Evolutionary conservation across 2,888 invertebrate species (phyloP).

Genomic region (Ditylenchus weischeri): DNA sequence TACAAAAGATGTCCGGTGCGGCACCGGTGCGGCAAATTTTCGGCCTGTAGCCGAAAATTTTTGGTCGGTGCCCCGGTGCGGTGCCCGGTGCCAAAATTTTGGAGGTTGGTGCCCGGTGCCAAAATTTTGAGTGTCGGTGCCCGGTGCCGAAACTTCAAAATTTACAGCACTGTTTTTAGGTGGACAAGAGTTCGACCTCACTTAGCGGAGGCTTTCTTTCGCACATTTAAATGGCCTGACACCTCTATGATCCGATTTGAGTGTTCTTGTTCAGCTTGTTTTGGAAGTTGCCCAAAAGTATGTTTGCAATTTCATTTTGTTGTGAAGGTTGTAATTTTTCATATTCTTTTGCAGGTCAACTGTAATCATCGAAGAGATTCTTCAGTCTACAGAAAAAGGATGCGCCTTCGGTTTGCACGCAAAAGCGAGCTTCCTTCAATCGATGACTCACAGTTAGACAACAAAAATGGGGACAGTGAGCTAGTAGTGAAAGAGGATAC

Average conservation of each 20-base stretch:
- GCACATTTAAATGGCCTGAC: slow-evolving; percentile 59
- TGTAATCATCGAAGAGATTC: slow-evolving; percentile 24
- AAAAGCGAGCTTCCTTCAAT: slow-evolving; percentile 9
- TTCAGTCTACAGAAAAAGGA: slow-evolving; percentile 14
- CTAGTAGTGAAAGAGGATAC: neutral
- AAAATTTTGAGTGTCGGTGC: too few species aligned
- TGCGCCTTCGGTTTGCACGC: slow-evolving; percentile 28
- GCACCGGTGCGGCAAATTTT: too few species aligned
- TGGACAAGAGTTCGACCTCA: slow-evolving; percentile 26
- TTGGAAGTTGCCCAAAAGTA: slow-evolving; percentile 44
- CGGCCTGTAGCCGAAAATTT: too few species aligned
- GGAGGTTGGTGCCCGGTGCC: too few species aligned
- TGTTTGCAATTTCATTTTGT: neutral
- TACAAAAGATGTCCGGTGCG: too few species aligned
- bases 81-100: too few species aligned
- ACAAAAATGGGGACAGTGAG: neutral
- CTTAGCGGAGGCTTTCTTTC: slow-evolving; percentile 42
- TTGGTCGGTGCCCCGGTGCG: too few species aligned
- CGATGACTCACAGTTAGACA: neutral
- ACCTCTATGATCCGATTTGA: slow-evolving; percentile 57
- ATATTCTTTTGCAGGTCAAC: slow-evolving; percentile 18
- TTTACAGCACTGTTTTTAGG: too few species aligned
- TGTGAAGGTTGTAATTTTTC: neutral
- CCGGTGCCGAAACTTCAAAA: too few species aligned
- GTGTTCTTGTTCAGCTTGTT: slow-evolving; percentile 56